phyloP scores from a whole-genome alignment of 2,888 invertebrate genomes.

The Dastarcus helophoroides region DNA sequence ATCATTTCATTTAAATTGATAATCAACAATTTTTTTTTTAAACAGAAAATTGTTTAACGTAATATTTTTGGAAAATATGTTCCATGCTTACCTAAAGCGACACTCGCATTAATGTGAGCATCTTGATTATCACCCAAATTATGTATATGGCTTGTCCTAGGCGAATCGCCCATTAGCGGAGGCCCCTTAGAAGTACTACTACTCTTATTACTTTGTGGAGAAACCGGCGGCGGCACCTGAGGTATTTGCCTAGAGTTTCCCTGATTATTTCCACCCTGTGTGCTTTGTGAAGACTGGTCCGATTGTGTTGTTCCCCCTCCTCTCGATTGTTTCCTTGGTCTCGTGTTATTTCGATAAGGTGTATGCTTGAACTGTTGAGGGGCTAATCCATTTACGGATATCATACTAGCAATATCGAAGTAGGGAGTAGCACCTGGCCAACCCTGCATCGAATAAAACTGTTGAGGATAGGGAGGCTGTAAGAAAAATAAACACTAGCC shows the following conservation, averaged over 20 bases:
- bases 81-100: conserved; percentile 20
- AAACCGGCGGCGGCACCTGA: conserved; percentile 18
- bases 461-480: conserved; percentile 47
- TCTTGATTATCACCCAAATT: conserved; percentile 20
- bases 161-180: conserved; percentile 15
- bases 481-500: conserved; percentile 17
- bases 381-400: conserved; percentile 60
- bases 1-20: too few species aligned
- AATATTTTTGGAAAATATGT: too few species aligned
- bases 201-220: conserved; percentile 9
- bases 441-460: conserved; percentile 50
- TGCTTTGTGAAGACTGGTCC: conserved; percentile 28
- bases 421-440: conserved; percentile 41
- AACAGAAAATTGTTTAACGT: too few species aligned
- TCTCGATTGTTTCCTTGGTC: conserved; percentile 32
- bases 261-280: conserved; percentile 5
- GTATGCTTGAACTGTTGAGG: conserved; percentile 50
- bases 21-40: too few species aligned
- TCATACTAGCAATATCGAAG: conserved; percentile 58
- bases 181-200: conserved; percentile 10
- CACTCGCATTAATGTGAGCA: conserved; percentile 19
- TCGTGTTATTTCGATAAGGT: conserved; percentile 38
- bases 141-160: conserved; percentile 18
- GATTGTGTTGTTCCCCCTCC: conserved; percentile 14
- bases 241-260: conserved; percentile 17